Conservation (phyloP, 2,888 invertebrate genomes). For the Xestia rhomboidea region DNA sequence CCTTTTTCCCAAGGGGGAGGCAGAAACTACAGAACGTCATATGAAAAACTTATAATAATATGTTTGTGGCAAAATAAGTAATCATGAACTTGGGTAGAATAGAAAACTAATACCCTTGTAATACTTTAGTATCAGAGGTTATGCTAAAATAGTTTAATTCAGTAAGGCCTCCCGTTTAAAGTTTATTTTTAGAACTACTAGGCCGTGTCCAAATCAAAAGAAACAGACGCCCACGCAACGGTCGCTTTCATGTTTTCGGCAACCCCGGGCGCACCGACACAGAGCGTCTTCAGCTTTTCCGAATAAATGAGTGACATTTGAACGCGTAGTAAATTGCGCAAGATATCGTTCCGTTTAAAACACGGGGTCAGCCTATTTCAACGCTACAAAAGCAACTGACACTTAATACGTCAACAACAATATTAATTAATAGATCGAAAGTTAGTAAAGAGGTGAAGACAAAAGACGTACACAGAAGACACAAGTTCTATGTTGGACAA, state of each 20-base stretch:
- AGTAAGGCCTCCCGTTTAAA: background rate
- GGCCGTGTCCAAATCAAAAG: background rate
- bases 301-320: background rate
- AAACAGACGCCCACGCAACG: background rate
- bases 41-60: background rate
- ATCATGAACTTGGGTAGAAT: background rate
- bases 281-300: background rate
- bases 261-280: background rate
- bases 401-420: slow-evolving; percentile 20
- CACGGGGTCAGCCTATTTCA: background rate
- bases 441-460: slow-evolving; percentile 26
- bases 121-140: background rate
- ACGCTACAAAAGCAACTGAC: slow-evolving; percentile 2
- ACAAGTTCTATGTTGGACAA: slow-evolving; percentile 40
- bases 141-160: too few relatives aligned
- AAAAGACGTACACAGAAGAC: slow-evolving; percentile 22
- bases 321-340: background rate
- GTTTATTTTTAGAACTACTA: background rate
- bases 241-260: background rate
- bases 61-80: background rate
- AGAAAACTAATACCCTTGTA: background rate
- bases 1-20: background rate
- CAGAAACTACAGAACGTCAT: background rate
- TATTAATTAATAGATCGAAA: slow-evolving; percentile 26
- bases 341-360: background rate